Base-by-base conservation (phyloP, 2,797 vertebrate genomes). In the Sebastes vulpes region DNA sequence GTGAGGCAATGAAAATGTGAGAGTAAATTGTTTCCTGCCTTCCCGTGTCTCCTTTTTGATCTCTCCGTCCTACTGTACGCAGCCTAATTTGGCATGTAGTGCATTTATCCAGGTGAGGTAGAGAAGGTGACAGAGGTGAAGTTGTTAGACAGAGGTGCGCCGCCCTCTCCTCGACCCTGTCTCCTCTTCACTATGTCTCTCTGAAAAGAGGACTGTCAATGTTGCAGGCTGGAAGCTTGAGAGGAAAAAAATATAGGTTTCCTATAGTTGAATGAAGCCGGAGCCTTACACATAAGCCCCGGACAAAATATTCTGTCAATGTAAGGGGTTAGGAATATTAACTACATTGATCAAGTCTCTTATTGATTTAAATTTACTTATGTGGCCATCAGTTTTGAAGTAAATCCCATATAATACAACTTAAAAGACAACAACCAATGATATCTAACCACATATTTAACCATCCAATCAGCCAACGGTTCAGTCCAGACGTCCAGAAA, bases 101-200 rank as follows among this genome's bases (percentile, higher is more conserved):
- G 82, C 86, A 84, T 92, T 93, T 93, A 94, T 91, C 88, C 83
- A 72, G 88, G 89, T 86, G 80, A 91, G 85, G 65, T 72, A 60
- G 81, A 60, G 84, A 75, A 92, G 91, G 92, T 92, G 93, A 91
- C 90, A 88, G 79, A 93, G 92, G 93, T 92, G 91, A 93, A 86
- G 93, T 90, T 92, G 92, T 94, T 91, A 90, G 89, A 93, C 90
- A 89, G 90, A 86, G 91, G 88, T 89, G 88, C 50, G 3, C 18
- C 83, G 91, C 82, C 92, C 91, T 91, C 86, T 80, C 87, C 81
- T 88, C 66, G 69, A 87, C 85, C 90, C 88, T 76, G 88, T 91
- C 92, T 75, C 64, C 83, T 88, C 78, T 59, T 72, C 59, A 46
- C 58, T 83, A 38, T 38, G 56, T 52, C 73, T 81, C 74, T 73